These are phyloP conservation scores for Aeoliscus strigatus DNA, from an alignment of 2,797 vertebrate species.

Conservation along the genomic window DNA sequence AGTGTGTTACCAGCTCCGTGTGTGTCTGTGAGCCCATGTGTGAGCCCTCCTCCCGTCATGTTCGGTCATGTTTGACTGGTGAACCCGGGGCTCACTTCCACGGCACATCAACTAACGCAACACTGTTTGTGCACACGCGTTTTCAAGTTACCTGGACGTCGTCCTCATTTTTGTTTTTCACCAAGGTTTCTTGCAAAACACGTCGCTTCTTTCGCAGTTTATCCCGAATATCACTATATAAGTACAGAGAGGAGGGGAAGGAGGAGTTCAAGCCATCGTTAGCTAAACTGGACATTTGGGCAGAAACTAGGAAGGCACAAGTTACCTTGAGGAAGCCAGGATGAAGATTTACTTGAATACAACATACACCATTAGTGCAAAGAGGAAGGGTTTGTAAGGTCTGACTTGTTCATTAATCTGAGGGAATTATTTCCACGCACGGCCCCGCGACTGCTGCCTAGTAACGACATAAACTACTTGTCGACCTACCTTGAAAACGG, in stretches of 20 bases:
- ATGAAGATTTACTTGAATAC: background rate
- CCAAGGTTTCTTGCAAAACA: constrained; percentile 61
- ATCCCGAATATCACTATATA: constrained; percentile 68
- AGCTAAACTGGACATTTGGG: background rate
- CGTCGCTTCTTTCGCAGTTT: constrained; percentile 67
- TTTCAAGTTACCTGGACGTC: constrained; percentile 76
- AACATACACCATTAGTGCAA: too few relatives aligned
- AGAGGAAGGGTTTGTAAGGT: too few relatives aligned
- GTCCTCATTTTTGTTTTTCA: constrained; percentile 52
- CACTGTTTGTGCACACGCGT: too few relatives aligned
- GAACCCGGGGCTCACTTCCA: background rate
- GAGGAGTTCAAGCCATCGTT: background rate
- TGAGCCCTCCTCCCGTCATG: constrained; percentile 24
- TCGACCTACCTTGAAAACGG: constrained; percentile 49
- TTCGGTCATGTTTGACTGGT: constrained; percentile 30
- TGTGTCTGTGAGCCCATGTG: constrained; percentile 7
- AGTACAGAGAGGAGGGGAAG: constrained; percentile 2
- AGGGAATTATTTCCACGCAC: background rate
- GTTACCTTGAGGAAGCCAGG: constrained; percentile 55
- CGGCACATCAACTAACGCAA: background rate
- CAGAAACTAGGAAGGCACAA: too few relatives aligned
- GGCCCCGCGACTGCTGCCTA: constrained; percentile 64
- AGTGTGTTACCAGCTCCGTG: constrained; percentile 13
- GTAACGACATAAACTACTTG: constrained; percentile 71
- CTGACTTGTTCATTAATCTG: too few relatives aligned